Percentiles rank a stretch among this genome's conserved stretches.
Evolutionary conservation across 2,113 vertebrate genomes (phyloP).

Genomic region (Nipponia nippon): DNA sequence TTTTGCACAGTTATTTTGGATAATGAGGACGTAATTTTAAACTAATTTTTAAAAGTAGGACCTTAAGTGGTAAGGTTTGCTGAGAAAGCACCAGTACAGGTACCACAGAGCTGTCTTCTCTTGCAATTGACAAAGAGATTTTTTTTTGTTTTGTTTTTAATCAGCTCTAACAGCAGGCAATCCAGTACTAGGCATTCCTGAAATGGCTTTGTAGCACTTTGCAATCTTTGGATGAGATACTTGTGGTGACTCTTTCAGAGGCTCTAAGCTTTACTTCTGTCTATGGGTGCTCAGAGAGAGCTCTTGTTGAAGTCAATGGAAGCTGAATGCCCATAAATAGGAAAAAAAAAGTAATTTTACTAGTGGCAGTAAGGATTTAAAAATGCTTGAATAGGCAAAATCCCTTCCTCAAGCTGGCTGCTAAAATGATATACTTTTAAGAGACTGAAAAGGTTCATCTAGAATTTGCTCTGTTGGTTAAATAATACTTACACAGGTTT

Average conservation of each 20-base stretch:
- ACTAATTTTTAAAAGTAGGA: not conserved
- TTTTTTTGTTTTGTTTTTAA: not conserved
- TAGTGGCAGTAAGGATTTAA: not conserved
- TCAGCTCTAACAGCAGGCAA: not conserved
- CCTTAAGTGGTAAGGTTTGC: not conserved
- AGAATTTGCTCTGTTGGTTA: slow-evolving; percentile 72
- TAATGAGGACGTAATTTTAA: not conserved
- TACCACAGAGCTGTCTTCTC: not conserved
- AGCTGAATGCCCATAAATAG: not conserved
- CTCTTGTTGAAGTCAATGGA: not conserved
- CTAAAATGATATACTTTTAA: not conserved
- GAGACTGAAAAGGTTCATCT: slow-evolving; percentile 25
- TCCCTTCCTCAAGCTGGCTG: not conserved
- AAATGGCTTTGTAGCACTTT: not conserved
- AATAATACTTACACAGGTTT: slow-evolving; percentile 68
- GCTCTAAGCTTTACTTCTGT: not conserved
- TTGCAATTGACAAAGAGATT: not conserved
- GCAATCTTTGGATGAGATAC: not conserved
- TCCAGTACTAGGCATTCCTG: not conserved
- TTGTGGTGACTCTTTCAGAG: not conserved
- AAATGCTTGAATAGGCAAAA: not conserved
- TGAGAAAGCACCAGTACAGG: not conserved
- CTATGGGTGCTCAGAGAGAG: not conserved
- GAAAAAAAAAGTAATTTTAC: not conserved
- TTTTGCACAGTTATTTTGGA: not conserved